Conservation (phyloP, 2,797 vertebrate species). For the Lophius americanus region DNA sequence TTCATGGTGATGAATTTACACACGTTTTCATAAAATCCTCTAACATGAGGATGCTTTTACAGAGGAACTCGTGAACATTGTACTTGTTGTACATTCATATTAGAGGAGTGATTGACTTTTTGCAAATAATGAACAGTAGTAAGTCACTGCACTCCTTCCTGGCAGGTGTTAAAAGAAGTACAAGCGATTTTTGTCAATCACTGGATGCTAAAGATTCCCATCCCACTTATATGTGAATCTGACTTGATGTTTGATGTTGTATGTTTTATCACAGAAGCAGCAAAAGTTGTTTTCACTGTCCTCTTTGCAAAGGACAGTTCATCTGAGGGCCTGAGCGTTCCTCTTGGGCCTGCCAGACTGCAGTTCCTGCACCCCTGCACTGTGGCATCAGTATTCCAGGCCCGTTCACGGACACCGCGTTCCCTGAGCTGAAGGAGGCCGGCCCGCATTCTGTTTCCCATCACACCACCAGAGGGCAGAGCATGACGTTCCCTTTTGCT, state of each 20-base stretch:
- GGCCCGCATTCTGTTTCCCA: slow-evolving; percentile 14
- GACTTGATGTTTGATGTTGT: not conserved
- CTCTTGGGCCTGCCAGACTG: slow-evolving; percentile 50
- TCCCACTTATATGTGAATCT: accelerated
- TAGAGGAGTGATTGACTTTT: too few relatives aligned
- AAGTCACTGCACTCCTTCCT: not conserved
- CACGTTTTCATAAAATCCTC: not conserved
- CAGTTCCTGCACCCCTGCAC: slow-evolving; percentile 77
- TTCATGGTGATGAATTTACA: too few relatives aligned
- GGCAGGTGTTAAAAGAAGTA: not conserved
- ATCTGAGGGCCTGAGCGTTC: slow-evolving; percentile 1
- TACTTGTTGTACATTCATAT: not conserved
- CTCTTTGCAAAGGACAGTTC: slow-evolving; percentile 24
- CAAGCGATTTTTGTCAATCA: not conserved
- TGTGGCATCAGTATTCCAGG: slow-evolving; percentile 81
- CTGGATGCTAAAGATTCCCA: not conserved
- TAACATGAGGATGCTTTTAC: not conserved
- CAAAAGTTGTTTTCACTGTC: slow-evolving; percentile 10
- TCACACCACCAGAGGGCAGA: slow-evolving; percentile 71
- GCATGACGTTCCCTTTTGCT: slow-evolving; percentile 30
- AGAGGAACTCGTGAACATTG: not conserved
- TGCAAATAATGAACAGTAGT: not conserved
- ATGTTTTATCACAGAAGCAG: not conserved
- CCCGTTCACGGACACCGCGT: slow-evolving; percentile 77
- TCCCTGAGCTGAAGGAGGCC: slow-evolving; percentile 55